phyloP scores from a whole-genome alignment of 2,797 vertebrate species.

The Gorsachius magnificus region DNA sequence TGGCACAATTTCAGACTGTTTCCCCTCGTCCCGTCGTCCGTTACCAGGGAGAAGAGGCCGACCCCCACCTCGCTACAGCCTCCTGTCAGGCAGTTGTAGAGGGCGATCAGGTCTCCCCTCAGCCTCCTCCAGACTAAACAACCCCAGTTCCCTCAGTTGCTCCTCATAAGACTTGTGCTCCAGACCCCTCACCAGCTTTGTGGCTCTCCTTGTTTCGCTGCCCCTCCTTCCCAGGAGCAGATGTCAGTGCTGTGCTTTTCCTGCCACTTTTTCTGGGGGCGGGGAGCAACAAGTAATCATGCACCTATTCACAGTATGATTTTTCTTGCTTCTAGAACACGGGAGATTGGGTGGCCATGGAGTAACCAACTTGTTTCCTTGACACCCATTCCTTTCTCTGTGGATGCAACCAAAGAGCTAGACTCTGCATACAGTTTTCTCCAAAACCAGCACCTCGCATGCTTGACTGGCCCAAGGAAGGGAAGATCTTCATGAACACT shows the following conservation, averaged over 20 bases:
- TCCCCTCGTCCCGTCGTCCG: too few species aligned
- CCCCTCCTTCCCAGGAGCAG: neutral
- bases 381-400: neutral
- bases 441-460: fast-evolving
- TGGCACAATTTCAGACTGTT: too few species aligned
- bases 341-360: neutral
- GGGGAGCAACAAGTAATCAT: neutral
- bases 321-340: neutral
- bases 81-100: too few species aligned
- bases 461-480: neutral
- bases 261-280: neutral
- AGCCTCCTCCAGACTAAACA: too few species aligned
- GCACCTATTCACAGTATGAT: neutral
- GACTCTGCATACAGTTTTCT: neutral
- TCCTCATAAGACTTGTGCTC: too few species aligned
- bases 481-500: neutral
- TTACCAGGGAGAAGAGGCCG: too few species aligned
- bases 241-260: neutral
- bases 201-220: neutral
- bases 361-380: neutral
- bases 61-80: too few species aligned
- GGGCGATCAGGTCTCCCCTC: too few species aligned
- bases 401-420: neutral
- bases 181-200: too few species aligned
- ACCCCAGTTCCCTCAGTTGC: too few species aligned